Evolutionary conservation across 2,797 vertebrate species (phyloP), one percentile per base, ranked within the genome.

Genomic region (Pangasius mekongensis): DNA sequence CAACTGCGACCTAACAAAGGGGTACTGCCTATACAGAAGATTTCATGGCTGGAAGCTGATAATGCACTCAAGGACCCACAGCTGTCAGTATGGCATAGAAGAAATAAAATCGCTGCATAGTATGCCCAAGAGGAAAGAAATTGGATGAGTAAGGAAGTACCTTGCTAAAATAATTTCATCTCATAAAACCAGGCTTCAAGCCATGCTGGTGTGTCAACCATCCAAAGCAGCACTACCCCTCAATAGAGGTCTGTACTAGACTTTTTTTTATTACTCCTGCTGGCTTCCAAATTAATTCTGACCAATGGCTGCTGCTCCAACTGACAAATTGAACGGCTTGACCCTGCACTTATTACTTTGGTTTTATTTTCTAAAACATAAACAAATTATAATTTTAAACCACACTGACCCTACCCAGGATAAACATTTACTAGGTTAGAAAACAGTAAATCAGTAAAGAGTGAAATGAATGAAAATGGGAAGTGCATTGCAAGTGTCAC

Each of bases 71-170:
- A 81, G 33, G 22, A 39, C 22, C 78, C 14, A 39, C 33, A 81
- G 33, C 56, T 39, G 20, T 30, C 78, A 60, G 56, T 11, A 39
- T 27, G 20, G 20, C 56, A 81, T 16, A 60, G 78, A 81, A 60
- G 20, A 60, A 81, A 81, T 58, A 24, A 60, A 60, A 81, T 60
- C 5, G 18, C 18, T 33, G 52, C 77, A 58, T 36, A 10, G 20
- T 30, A 80, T 33, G 8, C 30, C 9, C 18, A 80, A 24, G 52
- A 60, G 52, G 30, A 81, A 52, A 80, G 77, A 80, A 80, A 80
- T 80, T 36, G 77, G 52, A 56, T 58, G 30, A 80, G 52, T 80
- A 80, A 80, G n/a, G 54, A 56, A 80, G 30, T 36, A 22, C 18
- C 11, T 11, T 58, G 30, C 30, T 18, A 80, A 58, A 80, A 80